Conservation (phyloP, 2,797 vertebrate species). For the Petrocephalus schoutedeni region DNA sequence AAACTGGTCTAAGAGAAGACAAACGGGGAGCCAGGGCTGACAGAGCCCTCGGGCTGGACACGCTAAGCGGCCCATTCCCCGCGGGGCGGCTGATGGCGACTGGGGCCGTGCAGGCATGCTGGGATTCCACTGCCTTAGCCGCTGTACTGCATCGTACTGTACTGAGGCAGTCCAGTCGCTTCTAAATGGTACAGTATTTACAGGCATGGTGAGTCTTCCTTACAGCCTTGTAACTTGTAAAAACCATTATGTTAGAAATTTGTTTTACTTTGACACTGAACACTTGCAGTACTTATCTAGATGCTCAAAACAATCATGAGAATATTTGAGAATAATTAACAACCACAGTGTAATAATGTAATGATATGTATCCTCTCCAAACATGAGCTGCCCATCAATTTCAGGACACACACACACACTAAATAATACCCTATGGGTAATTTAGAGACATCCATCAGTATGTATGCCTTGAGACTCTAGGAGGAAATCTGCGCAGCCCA, state of each 20-base stretch:
- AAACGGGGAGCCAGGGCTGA: background rate
- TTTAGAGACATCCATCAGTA: background rate
- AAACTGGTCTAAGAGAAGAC: background rate
- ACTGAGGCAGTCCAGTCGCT: background rate
- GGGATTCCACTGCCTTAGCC: background rate
- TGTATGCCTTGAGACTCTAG: background rate
- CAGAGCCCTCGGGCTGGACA: background rate
- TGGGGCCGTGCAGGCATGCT: constrained; percentile 6
- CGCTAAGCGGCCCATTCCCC: too few species aligned
- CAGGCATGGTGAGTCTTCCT: background rate
- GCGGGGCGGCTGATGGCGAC: background rate
- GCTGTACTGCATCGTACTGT: background rate
- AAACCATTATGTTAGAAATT: background rate
- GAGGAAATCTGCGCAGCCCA: background rate
- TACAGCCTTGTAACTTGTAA: background rate
- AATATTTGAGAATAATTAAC: constrained; percentile 8
- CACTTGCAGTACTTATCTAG: background rate
- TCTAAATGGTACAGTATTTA: constrained; percentile 4
- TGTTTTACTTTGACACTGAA: background rate
- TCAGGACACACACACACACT: background rate
- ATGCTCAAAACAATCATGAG: background rate
- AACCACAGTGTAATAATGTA: constrained; percentile 31
- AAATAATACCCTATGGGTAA: background rate
- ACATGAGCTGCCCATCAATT: background rate
- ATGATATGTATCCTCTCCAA: background rate